These are phyloP conservation scores for Carassius gibelio DNA, from an alignment of 2,113 vertebrate species.

Conservation along the genomic window DNA sequence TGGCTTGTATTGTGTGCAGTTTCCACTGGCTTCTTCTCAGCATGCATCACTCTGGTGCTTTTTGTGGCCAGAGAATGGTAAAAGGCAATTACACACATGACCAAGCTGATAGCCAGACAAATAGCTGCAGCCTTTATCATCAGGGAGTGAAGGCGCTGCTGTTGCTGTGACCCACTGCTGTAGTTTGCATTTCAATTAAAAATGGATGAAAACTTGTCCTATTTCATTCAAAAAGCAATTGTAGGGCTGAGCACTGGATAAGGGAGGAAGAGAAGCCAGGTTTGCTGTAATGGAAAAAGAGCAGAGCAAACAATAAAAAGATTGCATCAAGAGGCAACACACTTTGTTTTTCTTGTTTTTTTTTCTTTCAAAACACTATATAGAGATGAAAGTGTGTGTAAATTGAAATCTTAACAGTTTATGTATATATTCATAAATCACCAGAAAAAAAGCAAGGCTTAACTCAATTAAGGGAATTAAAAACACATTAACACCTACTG, in stretches of 20 bases:
- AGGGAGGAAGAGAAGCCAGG: conserved; percentile 52
- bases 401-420: conserved; percentile 41
- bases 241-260: conserved; percentile 52
- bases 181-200: conserved; percentile 71
- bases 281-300: conserved; percentile 57
- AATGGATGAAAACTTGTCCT: conserved; percentile 68
- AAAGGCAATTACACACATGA: conserved; percentile 76
- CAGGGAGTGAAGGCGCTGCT: conserved; percentile 64
- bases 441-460: not conserved
- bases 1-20: conserved; percentile 72
- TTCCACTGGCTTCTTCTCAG: conserved; percentile 68
- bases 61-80: conserved; percentile 71
- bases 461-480: not conserved
- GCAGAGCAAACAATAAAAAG: conserved; percentile 56
- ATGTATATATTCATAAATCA: not conserved
- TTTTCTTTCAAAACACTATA: conserved; percentile 36
- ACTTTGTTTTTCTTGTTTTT: conserved; percentile 27
- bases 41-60: conserved; percentile 74
- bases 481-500: conserved; percentile 19
- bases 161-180: conserved; percentile 66
- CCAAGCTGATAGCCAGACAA: conserved; percentile 75
- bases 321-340: conserved; percentile 46
- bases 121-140: conserved; percentile 73
- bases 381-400: conserved; percentile 30
- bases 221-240: conserved; percentile 68